These are phyloP conservation scores for Drosophila eohydei DNA, from an alignment of 2,888 invertebrate species.

Conservation along the genomic window DNA sequence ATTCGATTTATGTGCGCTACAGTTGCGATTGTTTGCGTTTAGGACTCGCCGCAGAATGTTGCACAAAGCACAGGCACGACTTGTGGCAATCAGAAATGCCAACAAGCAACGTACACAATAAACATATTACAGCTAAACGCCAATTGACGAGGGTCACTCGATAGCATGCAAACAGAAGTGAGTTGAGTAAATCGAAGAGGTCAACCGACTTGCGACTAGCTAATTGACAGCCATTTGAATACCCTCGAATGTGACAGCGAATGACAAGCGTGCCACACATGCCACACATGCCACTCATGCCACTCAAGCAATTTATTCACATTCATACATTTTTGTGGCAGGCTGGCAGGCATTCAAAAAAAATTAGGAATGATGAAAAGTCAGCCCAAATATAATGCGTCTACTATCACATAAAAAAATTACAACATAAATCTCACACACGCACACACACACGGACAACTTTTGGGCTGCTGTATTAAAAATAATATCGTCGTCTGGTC, in stretches of 20 bases:
- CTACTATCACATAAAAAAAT: constrained; percentile 70
- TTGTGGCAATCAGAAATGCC: constrained; percentile 20
- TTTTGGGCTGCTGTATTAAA: constrained; percentile 74
- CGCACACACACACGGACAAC: constrained; percentile 25
- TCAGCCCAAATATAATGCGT: constrained; percentile 48
- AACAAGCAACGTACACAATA: constrained; percentile 23
- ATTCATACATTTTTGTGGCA: constrained; percentile 12
- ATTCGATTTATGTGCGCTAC: constrained; percentile 43
- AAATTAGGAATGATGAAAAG: constrained; percentile 56
- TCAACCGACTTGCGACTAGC: constrained; percentile 14
- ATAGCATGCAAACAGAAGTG: constrained; percentile 41
- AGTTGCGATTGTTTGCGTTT: constrained; percentile 20
- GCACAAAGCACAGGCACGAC: constrained; percentile 44
- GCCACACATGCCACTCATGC: constrained; percentile 9
- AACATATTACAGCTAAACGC: constrained; percentile 13
- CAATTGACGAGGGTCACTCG: constrained; percentile 51
- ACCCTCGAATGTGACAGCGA: constrained; percentile 11
- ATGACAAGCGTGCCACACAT: constrained; percentile 15
- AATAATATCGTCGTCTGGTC: constrained; percentile 85
- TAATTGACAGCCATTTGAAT: constrained; percentile 55
- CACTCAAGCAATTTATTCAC: constrained; percentile 16
- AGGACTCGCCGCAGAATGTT: constrained; percentile 34
- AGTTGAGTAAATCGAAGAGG: constrained; percentile 11
- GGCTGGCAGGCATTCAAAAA: background rate
- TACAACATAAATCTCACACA: constrained; percentile 73